Percentiles rank a stretch among this genome's conserved stretches.
Evolutionary conservation across 2,113 vertebrate genomes (phyloP).

Genomic region (Meriones unguiculatus): DNA sequence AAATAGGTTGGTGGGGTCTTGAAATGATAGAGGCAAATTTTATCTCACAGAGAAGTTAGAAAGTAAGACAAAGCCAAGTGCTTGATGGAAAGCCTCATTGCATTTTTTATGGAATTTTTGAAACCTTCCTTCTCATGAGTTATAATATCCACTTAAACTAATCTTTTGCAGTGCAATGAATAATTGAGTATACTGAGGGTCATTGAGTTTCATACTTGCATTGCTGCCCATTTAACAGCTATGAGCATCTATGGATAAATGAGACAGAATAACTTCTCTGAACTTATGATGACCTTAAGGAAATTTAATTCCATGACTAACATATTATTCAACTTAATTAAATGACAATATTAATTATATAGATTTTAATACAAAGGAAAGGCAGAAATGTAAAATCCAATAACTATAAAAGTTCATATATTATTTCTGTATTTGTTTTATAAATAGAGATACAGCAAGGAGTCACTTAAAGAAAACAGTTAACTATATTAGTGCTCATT

Average conservation of each 20-base stretch:
- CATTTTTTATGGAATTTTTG: conserved; percentile 12
- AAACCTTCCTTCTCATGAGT: not conserved
- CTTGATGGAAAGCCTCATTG: not conserved
- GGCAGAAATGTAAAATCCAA: conserved; percentile 46
- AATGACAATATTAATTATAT: conserved; percentile 53
- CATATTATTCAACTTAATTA: conserved; percentile 55
- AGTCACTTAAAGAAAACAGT: not conserved
- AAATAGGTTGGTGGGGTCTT: not conserved
- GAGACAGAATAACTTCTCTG: conserved; percentile 29
- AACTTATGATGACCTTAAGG: conserved; percentile 51
- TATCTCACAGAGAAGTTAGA: conserved; percentile 19
- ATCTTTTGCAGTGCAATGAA: conserved; percentile 61
- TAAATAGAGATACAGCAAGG: not conserved
- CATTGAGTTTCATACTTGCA: conserved; percentile 26
- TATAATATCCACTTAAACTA: conserved; percentile 44
- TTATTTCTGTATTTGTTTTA: conserved; percentile 39
- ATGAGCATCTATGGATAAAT: conserved; percentile 50
- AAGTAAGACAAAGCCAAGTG: not conserved
- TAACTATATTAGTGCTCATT: not conserved
- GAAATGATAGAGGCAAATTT: not conserved
- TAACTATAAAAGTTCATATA: conserved; percentile 31
- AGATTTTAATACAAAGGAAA: conserved; percentile 59
- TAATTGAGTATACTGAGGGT: conserved; percentile 51
- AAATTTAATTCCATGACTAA: conserved; percentile 51
- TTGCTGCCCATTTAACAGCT: conserved; percentile 5